These are phyloP conservation scores for Mimas tiliae DNA, from an alignment of 2,888 invertebrate species.

Conservation along the genomic window DNA sequence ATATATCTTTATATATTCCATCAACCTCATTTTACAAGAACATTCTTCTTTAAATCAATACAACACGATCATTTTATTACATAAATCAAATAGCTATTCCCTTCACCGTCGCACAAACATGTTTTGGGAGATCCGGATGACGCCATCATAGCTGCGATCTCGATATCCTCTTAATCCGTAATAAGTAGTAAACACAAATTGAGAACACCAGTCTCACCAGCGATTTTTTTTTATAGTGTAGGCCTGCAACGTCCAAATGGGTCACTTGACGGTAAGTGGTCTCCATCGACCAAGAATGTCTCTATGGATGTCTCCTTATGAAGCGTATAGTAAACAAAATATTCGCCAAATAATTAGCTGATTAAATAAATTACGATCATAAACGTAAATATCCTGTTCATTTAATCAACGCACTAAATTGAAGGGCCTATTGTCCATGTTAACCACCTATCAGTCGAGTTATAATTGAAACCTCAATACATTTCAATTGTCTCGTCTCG, in stretches of 20 bases:
- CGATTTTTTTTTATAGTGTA: no score
- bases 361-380: conserved; percentile 35
- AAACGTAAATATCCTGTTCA: conserved; percentile 48
- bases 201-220: no score
- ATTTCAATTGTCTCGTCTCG: conserved; percentile 65
- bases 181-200: no score
- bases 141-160: conserved; percentile 3
- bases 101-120: conserved; percentile 1
- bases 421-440: conserved; percentile 74
- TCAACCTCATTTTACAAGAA: no score
- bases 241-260: no score
- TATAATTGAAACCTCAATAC: conserved; percentile 75
- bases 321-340: no score
- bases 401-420: conserved; percentile 53
- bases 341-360: neutral
- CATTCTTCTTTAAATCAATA: no score
- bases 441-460: conserved; percentile 72
- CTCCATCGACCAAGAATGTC: no score
- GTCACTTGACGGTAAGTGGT: no score
- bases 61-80: no score
- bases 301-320: no score
- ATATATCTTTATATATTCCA: no score
- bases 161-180: neutral
- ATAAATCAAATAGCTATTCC: neutral
- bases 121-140: conserved; percentile 15